Evolutionary conservation across 1,140 invertebrate genomes (phyloP), one percentile per base, ranked within the genome.

Genomic region (Drosophila equinoxialis): DNA sequence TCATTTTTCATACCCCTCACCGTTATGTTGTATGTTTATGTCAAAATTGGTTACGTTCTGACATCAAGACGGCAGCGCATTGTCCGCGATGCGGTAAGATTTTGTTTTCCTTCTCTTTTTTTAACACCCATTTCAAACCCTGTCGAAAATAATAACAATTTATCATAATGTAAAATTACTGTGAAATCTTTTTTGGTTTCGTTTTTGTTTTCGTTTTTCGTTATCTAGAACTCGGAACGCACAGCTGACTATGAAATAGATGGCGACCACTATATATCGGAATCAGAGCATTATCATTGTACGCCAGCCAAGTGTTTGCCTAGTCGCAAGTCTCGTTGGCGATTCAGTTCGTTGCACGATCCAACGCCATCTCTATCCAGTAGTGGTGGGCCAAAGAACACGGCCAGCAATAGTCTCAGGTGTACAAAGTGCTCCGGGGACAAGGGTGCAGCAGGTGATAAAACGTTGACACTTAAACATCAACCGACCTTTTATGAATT

Each of bases 1-100:
- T 97, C 97, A 0, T 98, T 98, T 93, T 98, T 98, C 92, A 94
- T 98, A 60, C 98, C 98, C 2, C 95, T 98, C 92, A 93, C 95
- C 5, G 96, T 98, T n/a, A 98, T 98, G 96, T 93, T 98, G 7
- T 97, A 98, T 85, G 97, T 98, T 7, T 98, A 98, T 90, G 94
- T 96, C 1, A 95, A 96, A 80, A 98, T 98, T 92, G 97, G 96
- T 6, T 96, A 96, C 81, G 96, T 97, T 37, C 95, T 97, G 7
- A 95, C 96, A 1, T 94, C 95, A 69, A 92, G 94, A 92, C 91
- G 94, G 45, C 86, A 90, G 76, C 84, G 87, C n/a, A 91, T 91
- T 69, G 90, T 86, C 11, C 83, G 84, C 58, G 90, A 91, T 77
- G 90, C 90, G 74, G 90, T 91, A 90, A 90, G 69, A 75, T 64